Evolutionary conservation across 2,888 invertebrate genomes (phyloP).

Genomic region (Amphipoea lucens): DNA sequence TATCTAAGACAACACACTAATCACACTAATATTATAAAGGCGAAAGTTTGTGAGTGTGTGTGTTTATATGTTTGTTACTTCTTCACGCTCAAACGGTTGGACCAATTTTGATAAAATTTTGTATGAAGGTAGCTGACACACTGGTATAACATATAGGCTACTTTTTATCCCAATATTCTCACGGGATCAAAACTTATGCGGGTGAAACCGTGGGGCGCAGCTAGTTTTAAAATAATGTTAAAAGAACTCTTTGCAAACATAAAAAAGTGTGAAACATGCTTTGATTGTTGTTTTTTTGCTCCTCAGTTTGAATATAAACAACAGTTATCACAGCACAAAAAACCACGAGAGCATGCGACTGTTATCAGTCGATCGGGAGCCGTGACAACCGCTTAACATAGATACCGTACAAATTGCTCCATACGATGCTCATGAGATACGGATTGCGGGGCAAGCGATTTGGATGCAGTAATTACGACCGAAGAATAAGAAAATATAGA

Average conservation of each 20-base stretch:
- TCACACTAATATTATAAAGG: too few relatives aligned
- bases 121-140: too few relatives aligned
- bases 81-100: too few relatives aligned
- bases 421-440: constrained; percentile 11
- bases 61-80: too few relatives aligned
- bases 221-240: too few relatives aligned
- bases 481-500: constrained; percentile 7
- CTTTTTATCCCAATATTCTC: too few relatives aligned
- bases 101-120: too few relatives aligned
- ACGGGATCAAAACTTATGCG: too few relatives aligned
- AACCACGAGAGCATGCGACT: constrained; percentile 49
- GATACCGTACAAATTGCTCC: constrained; percentile 50
- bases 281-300: not conserved
- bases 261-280: not conserved
- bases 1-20: too few relatives aligned
- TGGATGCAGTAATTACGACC: constrained; percentile 8
- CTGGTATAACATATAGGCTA: too few relatives aligned
- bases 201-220: too few relatives aligned
- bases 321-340: constrained; percentile 32
- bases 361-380: constrained; percentile 29
- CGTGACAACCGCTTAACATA: constrained; percentile 31
- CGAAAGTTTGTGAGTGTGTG: too few relatives aligned
- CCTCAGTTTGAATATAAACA: not conserved
- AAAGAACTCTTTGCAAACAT: not conserved
- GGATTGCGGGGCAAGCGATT: constrained; percentile 34